These are phyloP conservation scores for Agrenia bidenticulata DNA, from an alignment of 2,888 invertebrate species.

Conservation along the genomic window DNA sequence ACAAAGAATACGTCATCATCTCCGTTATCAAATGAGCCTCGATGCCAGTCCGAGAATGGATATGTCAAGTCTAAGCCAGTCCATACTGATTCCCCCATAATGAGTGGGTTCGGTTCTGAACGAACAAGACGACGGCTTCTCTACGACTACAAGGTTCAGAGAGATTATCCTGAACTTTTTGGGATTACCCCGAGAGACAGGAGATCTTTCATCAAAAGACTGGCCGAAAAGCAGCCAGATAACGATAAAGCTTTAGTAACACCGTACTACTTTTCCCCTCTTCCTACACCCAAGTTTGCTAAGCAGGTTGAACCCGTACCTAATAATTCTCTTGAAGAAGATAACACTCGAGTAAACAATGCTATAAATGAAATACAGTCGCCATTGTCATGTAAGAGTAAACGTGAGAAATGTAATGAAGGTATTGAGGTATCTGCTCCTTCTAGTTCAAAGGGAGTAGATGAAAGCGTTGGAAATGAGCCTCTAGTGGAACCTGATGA, in stretches of 20 bases:
- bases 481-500: conserved; percentile 22
- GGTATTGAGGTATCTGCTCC: conserved; percentile 7
- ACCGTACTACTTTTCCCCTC: conserved; percentile 48
- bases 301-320: background rate
- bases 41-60: conserved; percentile 35
- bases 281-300: conserved; percentile 33
- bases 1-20: conserved; percentile 12
- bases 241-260: conserved; percentile 43
- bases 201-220: conserved; percentile 46
- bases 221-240: conserved; percentile 35
- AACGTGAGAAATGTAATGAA: conserved; percentile 25
- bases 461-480: conserved; percentile 12
- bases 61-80: conserved; percentile 36
- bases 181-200: conserved; percentile 51
- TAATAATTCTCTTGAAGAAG: conserved; percentile 12
- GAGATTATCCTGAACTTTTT: conserved; percentile 52
- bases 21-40: conserved; percentile 21
- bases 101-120: conserved; percentile 43
- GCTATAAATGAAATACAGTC: conserved; percentile 14
- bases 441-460: conserved; percentile 4
- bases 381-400: conserved; percentile 10
- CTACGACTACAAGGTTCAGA: conserved; percentile 46
- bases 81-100: conserved; percentile 46
- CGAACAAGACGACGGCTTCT: conserved; percentile 40
- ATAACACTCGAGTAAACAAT: background rate